These are phyloP conservation scores for Platyscapa corneri DNA, from an alignment of 1,140 invertebrate genomes.

Conservation along the genomic window DNA sequence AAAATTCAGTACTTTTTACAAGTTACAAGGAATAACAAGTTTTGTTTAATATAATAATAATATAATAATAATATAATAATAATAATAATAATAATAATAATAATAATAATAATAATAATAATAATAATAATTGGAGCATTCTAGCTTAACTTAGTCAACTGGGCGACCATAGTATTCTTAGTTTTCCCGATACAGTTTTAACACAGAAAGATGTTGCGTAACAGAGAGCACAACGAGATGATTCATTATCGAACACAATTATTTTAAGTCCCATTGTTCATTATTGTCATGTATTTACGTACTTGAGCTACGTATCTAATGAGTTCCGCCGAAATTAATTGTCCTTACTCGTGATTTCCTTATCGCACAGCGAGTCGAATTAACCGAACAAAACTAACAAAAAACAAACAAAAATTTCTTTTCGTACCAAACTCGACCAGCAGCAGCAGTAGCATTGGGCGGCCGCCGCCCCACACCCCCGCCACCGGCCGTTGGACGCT, in stretches of 20 bases:
- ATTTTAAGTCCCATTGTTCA: conserved; percentile 45
- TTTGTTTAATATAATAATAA: conserved; percentile 63
- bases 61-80: conserved; percentile 55
- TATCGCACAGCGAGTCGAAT: conserved; percentile 35
- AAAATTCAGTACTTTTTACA: conserved; percentile 76
- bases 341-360: conserved; percentile 34
- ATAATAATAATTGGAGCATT: conserved; percentile 52
- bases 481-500: no score
- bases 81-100: conserved; percentile 44
- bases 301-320: conserved; percentile 34
- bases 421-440: not conserved
- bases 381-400: not conserved
- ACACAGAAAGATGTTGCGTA: conserved; percentile 64
- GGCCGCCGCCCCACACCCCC: no score
- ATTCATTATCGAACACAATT: conserved; percentile 44
- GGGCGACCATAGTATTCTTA: conserved; percentile 58
- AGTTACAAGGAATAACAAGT: conserved; percentile 74
- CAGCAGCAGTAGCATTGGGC: no score
- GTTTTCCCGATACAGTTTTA: conserved; percentile 56
- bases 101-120: conserved; percentile 48
- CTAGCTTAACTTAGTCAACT: conserved; percentile 65
- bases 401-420: not conserved
- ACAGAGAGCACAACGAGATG: conserved; percentile 58
- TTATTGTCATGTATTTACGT: conserved; percentile 49
- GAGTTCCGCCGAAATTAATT: conserved; percentile 25